Evolutionary conservation across 2,797 vertebrate genomes (phyloP).

Genomic region (Rhinoraja longicauda): DNA sequence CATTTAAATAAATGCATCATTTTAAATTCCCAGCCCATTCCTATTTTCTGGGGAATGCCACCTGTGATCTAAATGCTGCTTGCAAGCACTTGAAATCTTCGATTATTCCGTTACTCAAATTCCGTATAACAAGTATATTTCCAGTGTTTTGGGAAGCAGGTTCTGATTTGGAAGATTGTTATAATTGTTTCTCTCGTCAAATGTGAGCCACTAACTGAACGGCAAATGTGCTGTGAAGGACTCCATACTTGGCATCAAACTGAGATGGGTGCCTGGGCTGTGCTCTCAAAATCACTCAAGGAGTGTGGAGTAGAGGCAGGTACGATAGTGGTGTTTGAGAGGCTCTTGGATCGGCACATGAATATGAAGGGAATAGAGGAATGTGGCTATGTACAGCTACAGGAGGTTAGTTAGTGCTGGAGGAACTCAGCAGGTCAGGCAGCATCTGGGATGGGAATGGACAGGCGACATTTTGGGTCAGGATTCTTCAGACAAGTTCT

Average conservation of each 20-base stretch:
- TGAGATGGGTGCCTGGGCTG: too few species aligned
- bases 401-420: too few species aligned
- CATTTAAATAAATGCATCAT: neutral
- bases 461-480: too few species aligned
- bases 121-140: neutral
- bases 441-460: too few species aligned
- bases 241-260: too few species aligned
- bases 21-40: neutral
- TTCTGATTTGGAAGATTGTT: neutral
- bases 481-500: too few species aligned
- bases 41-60: neutral
- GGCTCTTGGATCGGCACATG: too few species aligned
- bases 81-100: neutral
- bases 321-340: too few species aligned
- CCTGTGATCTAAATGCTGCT: neutral
- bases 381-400: too few species aligned
- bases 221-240: neutral
- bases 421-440: too few species aligned
- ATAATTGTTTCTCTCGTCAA: neutral
- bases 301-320: neutral
- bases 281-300: neutral
- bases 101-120: neutral
- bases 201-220: neutral
- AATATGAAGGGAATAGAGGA: too few species aligned
- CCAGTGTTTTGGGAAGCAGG: neutral